Percentiles rank a stretch among this genome's conserved stretches.
Conservation (phyloP, 2,113 vertebrate genomes). For the Neomonachus schauinslandi region DNA sequence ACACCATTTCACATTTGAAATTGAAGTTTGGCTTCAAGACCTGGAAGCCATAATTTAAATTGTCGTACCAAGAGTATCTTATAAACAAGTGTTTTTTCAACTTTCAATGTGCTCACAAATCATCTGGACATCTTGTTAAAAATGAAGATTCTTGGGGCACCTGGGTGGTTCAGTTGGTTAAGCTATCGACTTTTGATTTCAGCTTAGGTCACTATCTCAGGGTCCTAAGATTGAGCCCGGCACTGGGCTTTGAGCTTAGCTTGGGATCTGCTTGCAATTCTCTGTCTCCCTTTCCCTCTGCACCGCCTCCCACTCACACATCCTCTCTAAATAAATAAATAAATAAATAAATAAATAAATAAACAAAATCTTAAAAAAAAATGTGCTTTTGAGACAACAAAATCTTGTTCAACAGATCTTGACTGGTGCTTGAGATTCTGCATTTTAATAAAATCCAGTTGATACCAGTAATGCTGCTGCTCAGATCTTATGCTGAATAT, state of each 20-base stretch:
- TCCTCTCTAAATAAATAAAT: neutral
- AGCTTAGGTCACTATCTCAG: neutral
- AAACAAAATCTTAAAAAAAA: neutral
- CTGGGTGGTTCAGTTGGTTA: neutral
- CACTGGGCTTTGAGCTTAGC: neutral
- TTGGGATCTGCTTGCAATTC: neutral
- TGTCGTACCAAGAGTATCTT: neutral
- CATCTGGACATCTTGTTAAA: neutral
- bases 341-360: neutral
- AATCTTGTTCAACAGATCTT: neutral
- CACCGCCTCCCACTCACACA: neutral
- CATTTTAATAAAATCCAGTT: neutral
- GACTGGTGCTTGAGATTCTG: neutral
- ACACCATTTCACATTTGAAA: neutral
- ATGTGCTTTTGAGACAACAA: too few species aligned
- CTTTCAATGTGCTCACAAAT: neutral
- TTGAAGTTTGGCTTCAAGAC: neutral
- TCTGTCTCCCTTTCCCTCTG: neutral
- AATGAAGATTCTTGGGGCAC: neutral
- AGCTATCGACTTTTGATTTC: neutral
- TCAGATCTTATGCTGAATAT: neutral
- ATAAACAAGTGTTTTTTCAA: neutral
- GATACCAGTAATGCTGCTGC: neutral
- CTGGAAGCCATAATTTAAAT: neutral
- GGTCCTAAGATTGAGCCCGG: neutral